These are phyloP conservation scores for Pelodytes ibericus DNA, from an alignment of 2,797 vertebrate species.

Conservation along the genomic window DNA sequence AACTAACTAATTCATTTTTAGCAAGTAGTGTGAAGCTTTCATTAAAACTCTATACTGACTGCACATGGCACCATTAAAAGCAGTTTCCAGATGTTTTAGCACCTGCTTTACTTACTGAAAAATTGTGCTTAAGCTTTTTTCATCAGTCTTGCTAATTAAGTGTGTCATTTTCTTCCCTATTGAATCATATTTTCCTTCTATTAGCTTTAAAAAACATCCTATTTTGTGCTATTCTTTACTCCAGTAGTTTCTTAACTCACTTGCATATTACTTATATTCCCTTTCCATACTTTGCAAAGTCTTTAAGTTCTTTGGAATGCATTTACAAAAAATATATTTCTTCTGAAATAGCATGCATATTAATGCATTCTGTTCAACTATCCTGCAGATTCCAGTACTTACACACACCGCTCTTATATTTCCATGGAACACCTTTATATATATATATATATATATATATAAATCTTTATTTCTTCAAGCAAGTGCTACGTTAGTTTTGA, in stretches of 20 bases:
- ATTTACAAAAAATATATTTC: background rate
- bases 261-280: background rate
- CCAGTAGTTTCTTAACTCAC: background rate
- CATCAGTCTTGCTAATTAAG: conserved; percentile 35
- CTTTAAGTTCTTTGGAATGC: background rate
- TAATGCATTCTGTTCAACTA: background rate
- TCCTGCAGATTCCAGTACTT: background rate
- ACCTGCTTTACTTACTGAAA: conserved; percentile 30
- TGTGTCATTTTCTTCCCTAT: conserved; percentile 26
- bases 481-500: too few relatives aligned
- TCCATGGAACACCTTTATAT: too few relatives aligned
- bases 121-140: conserved; percentile 22
- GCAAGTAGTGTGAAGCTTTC: background rate
- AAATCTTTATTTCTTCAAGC: background rate
- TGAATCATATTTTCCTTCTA: conserved; percentile 4
- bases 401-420: too few relatives aligned
- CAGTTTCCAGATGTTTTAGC: conserved; percentile 34
- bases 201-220: conserved; percentile 4
- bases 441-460: conserved; percentile 9
- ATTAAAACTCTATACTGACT: background rate
- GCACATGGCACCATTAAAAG: conserved; percentile 26
- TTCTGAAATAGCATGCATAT: background rate
- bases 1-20: background rate
- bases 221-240: conserved; percentile 4
- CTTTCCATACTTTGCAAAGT: background rate